Evolutionary conservation across 1,140 invertebrate genomes (phyloP).

Genomic region (Halesus radiatus): DNA sequence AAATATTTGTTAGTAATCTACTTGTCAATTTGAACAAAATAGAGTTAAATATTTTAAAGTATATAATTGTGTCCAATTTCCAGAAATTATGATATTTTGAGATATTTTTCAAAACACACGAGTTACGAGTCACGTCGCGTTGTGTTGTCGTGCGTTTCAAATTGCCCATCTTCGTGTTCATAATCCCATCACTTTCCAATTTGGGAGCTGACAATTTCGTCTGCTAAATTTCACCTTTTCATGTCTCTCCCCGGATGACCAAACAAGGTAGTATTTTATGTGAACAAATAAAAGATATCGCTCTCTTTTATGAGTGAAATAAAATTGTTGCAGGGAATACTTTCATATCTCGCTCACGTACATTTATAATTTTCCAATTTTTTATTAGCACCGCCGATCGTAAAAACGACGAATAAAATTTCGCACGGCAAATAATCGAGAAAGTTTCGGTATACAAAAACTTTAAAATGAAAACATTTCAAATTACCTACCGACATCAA

Average conservation of each 20-base stretch:
- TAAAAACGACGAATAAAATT: conserved; percentile 12
- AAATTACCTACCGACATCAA: conserved; percentile 8
- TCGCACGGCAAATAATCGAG: not conserved
- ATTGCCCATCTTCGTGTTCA: too few relatives aligned
- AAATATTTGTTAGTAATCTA: too few relatives aligned
- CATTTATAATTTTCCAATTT: conserved; percentile 35
- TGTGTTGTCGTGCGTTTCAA: too few relatives aligned
- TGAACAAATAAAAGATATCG: conserved; percentile 50
- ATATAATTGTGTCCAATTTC: too few relatives aligned
- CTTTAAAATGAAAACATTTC: conserved; percentile 9
- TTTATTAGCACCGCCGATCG: conserved; percentile 12
- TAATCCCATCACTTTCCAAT: not conserved
- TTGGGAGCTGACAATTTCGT: conserved; percentile 7
- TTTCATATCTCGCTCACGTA: conserved; percentile 19
- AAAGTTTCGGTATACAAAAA: not conserved
- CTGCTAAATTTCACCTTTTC: not conserved
- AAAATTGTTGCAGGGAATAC: conserved; percentile 27
- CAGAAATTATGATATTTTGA: too few relatives aligned
- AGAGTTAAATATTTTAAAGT: too few relatives aligned
- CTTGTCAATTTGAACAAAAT: too few relatives aligned
- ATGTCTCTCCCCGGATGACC: conserved; percentile 5
- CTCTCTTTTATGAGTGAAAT: conserved; percentile 48
- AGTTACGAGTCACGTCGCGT: too few relatives aligned
- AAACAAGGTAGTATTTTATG: conserved; percentile 44
- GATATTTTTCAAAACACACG: too few relatives aligned